phyloP scores from a whole-genome alignment of 2,888 invertebrate species.

The Aspidapion aeneum region DNA sequence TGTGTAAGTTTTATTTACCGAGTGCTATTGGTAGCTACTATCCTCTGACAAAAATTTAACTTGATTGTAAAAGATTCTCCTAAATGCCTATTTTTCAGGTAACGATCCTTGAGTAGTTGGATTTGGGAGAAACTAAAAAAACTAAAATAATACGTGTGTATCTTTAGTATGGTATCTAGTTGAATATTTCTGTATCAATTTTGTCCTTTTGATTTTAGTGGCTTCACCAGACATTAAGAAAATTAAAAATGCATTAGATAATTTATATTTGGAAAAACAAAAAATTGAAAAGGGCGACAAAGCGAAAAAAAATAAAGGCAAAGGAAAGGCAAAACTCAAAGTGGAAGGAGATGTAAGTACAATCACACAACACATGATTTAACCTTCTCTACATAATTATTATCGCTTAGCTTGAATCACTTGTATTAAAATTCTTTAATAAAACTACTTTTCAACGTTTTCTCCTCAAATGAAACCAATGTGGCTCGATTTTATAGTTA shows the following conservation, averaged over 20 bases:
- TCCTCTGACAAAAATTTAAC: not conserved
- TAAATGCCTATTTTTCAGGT: not conserved
- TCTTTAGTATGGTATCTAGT: no score
- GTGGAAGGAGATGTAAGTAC: slow-evolving; percentile 68
- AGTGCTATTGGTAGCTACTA: not conserved
- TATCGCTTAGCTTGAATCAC: no score
- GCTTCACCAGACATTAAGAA: slow-evolving; percentile 76
- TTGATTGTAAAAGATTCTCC: not conserved
- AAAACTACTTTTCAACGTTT: no score
- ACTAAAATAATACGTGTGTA: no score
- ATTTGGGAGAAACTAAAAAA: no score
- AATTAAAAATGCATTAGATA: slow-evolving; percentile 79
- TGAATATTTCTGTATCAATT: no score
- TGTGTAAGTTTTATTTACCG: not conserved
- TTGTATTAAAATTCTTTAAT: slow-evolving; percentile 2
- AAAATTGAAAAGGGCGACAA: slow-evolving; percentile 83
- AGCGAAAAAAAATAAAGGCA: slow-evolving; percentile 69
- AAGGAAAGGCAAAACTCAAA: slow-evolving; percentile 77
- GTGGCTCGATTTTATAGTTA: no score
- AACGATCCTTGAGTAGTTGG: not conserved
- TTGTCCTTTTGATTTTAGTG: slow-evolving; percentile 63
- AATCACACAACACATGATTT: no score
- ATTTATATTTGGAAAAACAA: slow-evolving; percentile 81
- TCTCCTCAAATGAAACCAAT: no score
- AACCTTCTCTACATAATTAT: no score